A percentile compares a stretch with the other conserved stretches of the same genome.
These are phyloP conservation scores for Hecatera dysodea DNA, from an alignment of 2,888 invertebrate species.

Conservation along the genomic window DNA sequence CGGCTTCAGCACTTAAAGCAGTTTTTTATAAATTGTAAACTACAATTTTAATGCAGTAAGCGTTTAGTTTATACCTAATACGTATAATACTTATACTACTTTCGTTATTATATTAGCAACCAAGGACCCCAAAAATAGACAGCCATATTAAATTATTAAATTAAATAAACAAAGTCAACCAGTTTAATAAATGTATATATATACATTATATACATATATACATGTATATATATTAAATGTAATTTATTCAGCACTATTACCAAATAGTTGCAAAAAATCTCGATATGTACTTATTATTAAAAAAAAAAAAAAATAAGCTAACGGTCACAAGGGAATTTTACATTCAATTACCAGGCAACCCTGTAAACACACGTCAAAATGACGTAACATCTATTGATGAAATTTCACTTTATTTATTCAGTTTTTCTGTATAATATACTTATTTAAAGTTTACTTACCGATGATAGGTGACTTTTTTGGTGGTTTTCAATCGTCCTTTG, in stretches of 20 bases:
- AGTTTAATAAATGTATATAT: neutral
- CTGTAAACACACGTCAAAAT: too few relatives aligned
- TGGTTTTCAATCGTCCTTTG: too few relatives aligned
- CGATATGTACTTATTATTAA: slow-evolving; percentile 7
- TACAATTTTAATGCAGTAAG: neutral
- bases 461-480: too few relatives aligned
- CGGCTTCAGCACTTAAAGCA: slow-evolving; percentile 9
- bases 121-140: slow-evolving; percentile 15
- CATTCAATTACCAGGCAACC: too few relatives aligned
- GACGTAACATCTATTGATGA: too few relatives aligned
- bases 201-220: too few relatives aligned
- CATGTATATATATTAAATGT: too few relatives aligned
- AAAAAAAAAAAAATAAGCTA: too few relatives aligned
- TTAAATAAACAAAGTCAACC: slow-evolving; percentile 11
- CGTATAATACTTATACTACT: slow-evolving; percentile 7
- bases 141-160: slow-evolving; percentile 6
- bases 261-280: slow-evolving; percentile 1
- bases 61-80: slow-evolving; percentile 4
- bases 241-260: neutral
- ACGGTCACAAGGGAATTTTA: too few relatives aligned
- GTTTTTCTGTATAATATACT: too few relatives aligned
- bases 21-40: neutral
- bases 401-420: too few relatives aligned
- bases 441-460: too few relatives aligned
- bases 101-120: slow-evolving; percentile 11